A percentile compares a stretch with the other conserved stretches of the same genome.
Conservation (phyloP, 1,140 invertebrate species). For the Drosophila tropicalis region DNA sequence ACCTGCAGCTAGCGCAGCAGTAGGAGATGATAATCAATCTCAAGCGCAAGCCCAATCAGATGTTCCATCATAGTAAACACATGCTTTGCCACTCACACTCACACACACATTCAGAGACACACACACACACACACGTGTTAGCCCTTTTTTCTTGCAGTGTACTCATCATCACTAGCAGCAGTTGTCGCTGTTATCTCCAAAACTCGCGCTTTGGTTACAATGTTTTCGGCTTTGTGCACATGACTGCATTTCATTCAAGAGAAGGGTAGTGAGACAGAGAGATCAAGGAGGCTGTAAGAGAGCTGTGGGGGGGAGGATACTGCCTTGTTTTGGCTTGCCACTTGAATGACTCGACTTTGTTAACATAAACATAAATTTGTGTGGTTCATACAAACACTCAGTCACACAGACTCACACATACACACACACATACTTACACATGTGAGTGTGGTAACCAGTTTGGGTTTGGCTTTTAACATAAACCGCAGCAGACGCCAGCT, state of each 20-base stretch:
- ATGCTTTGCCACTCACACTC: background rate
- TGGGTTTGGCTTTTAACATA: conserved; percentile 61
- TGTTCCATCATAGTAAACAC: background rate
- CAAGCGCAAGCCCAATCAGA: background rate
- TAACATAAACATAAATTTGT: conserved; percentile 80
- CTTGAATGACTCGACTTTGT: conserved; percentile 78
- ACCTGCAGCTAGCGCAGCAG: background rate
- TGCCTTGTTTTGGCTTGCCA: conserved; percentile 76
- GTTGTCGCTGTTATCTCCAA: conserved; percentile 60
- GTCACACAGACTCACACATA: conserved; percentile 6
- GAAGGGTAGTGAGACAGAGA: background rate
- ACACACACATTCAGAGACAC: background rate
- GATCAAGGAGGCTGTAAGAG: background rate
- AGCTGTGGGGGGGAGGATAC: conserved; percentile 7
- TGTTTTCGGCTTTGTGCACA: conserved; percentile 71
- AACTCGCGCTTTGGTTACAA: conserved; percentile 64
- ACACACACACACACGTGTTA: background rate
- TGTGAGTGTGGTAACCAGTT: conserved; percentile 13
- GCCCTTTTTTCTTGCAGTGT: conserved; percentile 28
- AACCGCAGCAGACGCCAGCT: conserved; percentile 76
- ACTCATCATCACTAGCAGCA: conserved; percentile 16
- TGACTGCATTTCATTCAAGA: conserved; percentile 63
- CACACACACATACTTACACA: background rate
- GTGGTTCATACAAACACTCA: conserved; percentile 16
- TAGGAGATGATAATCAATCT: conserved; percentile 2